Evolutionary conservation across 2,888 invertebrate genomes (phyloP).

Genomic region (Bellardia pandia): DNA sequence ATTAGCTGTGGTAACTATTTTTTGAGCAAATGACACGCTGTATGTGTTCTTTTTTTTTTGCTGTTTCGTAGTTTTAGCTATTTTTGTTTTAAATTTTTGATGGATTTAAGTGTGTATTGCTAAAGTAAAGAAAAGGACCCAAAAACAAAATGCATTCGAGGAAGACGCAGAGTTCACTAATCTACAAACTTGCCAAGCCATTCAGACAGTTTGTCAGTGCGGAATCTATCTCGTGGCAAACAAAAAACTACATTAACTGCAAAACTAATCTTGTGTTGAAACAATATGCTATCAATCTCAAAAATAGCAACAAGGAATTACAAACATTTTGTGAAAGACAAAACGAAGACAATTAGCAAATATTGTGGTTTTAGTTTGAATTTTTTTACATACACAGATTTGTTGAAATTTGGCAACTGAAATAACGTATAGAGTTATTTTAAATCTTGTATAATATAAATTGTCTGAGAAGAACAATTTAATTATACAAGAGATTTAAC

Average conservation of each 20-base stretch:
- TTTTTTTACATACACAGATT: not conserved
- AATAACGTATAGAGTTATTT: too few species aligned
- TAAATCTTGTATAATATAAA: too few species aligned
- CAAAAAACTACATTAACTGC: not conserved
- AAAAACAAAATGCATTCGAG: not conserved
- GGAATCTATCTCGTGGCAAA: conserved; percentile 26
- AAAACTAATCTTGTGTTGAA: conserved; percentile 40
- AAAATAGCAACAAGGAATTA: conserved; percentile 17
- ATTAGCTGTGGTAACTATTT: conserved; percentile 42
- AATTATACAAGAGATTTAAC: too few species aligned
- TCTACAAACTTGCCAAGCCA: conserved; percentile 46
- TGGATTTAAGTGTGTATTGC: not conserved
- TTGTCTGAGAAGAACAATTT: too few species aligned
- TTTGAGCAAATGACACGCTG: conserved; percentile 4
- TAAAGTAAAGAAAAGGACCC: not conserved
- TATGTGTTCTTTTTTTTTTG: not conserved
- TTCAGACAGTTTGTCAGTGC: conserved; percentile 47
- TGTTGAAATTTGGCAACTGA: not conserved
- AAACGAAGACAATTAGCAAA: conserved; percentile 15
- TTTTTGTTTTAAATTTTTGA: conserved; percentile 16
- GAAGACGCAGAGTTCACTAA: conserved; percentile 44
- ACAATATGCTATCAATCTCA: conserved; percentile 43
- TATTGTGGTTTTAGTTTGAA: not conserved
- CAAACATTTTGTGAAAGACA: not conserved
- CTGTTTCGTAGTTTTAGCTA: not conserved